These are phyloP conservation scores for Oncopodura yosiiana DNA, from an alignment of 1,140 invertebrate genomes.

Conservation along the genomic window DNA sequence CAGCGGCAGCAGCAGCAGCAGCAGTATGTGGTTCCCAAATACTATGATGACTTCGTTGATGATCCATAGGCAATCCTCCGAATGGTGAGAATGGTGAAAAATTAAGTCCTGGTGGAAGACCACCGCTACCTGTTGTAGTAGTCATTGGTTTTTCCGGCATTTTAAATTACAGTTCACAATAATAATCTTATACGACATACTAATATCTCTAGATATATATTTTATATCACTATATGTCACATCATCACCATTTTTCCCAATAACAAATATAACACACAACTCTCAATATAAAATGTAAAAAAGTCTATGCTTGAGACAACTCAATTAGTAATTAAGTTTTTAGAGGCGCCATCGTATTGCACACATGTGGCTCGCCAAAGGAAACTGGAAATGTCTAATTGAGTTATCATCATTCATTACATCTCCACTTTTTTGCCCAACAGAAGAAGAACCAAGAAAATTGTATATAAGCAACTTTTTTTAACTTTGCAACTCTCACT, in stretches of 20 bases:
- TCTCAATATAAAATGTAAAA: conserved; percentile 12
- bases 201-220: no score
- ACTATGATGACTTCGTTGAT: conserved; percentile 12
- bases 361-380: conserved; percentile 9
- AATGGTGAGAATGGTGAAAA: conserved; percentile 31
- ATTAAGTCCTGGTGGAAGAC: conserved; percentile 27
- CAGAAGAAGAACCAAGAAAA: background rate
- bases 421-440: background rate
- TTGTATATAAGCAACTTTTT: background rate
- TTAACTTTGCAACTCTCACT: conserved; percentile 3
- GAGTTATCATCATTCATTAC: conserved; percentile 24
- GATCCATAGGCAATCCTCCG: conserved; percentile 28
- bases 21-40: conserved; percentile 33
- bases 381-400: conserved; percentile 28
- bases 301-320: background rate
- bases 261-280: conserved; percentile 8
- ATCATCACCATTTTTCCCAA: no score
- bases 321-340: no score
- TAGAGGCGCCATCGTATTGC: no score
- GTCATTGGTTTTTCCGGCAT: conserved; percentile 34
- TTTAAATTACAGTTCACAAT: background rate
- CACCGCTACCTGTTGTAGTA: conserved; percentile 23
- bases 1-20: conserved; percentile 31
- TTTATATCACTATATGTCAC: no score
- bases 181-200: background rate